These are phyloP conservation scores for Daphoenositta chrysoptera DNA, from an alignment of 2,113 vertebrate genomes.

Conservation along the genomic window DNA sequence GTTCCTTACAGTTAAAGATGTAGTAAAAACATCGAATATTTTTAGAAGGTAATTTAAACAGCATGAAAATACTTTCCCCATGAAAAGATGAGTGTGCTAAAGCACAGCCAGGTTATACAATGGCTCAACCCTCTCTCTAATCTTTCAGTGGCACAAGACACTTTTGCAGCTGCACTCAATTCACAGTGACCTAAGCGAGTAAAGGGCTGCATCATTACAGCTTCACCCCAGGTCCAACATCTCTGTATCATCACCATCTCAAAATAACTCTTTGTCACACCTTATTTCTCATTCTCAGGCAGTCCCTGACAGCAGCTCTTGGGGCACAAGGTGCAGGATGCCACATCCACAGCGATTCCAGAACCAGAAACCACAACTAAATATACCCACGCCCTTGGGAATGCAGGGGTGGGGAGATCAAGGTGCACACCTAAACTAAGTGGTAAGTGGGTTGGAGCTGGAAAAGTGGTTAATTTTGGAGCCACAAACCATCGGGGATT, in stretches of 20 bases:
- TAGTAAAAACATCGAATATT: background rate
- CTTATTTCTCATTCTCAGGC: background rate
- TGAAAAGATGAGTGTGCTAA: background rate
- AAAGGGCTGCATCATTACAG: background rate
- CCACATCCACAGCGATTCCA: background rate
- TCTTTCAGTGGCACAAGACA: background rate
- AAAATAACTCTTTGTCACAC: accelerated
- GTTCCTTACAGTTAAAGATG: background rate
- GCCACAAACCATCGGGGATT: background rate
- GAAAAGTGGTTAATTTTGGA: background rate
- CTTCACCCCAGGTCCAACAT: background rate
- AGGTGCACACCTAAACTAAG: background rate
- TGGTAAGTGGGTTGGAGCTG: background rate
- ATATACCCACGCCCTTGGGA: background rate
- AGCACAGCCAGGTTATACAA: background rate
- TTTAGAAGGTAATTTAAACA: background rate
- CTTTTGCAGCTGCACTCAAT: background rate
- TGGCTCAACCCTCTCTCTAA: background rate
- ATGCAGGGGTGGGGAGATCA: background rate
- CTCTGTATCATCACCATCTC: background rate
- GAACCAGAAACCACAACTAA: background rate
- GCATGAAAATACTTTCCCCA: background rate
- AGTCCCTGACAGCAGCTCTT: background rate
- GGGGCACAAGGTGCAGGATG: background rate
- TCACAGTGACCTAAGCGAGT: background rate